Evolutionary conservation across 2,888 invertebrate species (phyloP).

Genomic region (Folsomia manolachei): DNA sequence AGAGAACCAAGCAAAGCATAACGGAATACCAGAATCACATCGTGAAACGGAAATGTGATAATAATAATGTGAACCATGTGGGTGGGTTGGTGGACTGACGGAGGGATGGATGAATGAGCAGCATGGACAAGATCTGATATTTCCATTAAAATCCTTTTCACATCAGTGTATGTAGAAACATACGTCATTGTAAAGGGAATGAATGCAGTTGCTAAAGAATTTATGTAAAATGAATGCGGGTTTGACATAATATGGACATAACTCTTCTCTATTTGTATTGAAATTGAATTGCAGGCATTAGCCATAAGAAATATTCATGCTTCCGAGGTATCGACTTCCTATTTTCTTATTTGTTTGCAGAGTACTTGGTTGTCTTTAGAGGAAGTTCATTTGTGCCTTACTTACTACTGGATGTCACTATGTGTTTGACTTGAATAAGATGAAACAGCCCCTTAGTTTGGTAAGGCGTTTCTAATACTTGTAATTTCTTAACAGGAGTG

Average conservation of each 20-base stretch:
- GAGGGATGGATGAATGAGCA: constrained; percentile 1
- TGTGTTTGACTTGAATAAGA: neutral
- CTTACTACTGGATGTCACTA: neutral
- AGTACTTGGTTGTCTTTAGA: too few relatives aligned
- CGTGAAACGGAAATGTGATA: neutral
- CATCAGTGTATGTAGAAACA: too few relatives aligned
- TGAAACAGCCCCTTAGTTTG: neutral
- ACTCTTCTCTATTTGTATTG: too few relatives aligned
- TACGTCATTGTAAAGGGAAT: too few relatives aligned
- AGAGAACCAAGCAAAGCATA: neutral
- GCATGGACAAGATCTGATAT: constrained; percentile 1
- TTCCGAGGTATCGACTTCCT: too few relatives aligned
- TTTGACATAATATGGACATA: neutral
- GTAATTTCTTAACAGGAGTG: neutral
- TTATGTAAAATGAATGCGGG: neutral
- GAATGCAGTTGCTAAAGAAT: neutral
- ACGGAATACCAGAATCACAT: neutral
- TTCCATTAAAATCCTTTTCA: neutral
- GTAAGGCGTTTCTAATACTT: neutral
- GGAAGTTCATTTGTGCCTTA: neutral
- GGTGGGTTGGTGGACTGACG: too few relatives aligned
- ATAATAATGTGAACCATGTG: constrained; percentile 13
- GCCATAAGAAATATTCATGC: too few relatives aligned
- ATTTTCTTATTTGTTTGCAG: too few relatives aligned
- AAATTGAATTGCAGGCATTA: too few relatives aligned